phyloP scores from a whole-genome alignment of 2,797 vertebrate genomes.

The Pseudomugil gertrudae region DNA sequence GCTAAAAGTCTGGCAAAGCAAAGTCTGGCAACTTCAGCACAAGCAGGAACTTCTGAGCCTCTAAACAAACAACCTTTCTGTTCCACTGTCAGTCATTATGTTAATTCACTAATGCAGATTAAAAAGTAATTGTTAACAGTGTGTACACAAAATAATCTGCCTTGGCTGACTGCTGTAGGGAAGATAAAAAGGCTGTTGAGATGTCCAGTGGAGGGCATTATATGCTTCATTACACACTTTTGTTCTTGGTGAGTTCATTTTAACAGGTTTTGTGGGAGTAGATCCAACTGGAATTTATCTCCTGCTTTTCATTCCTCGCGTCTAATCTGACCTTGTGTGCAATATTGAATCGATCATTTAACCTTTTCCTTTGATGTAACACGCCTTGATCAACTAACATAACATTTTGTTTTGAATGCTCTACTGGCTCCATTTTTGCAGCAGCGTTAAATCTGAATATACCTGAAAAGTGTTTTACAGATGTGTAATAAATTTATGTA shows the following conservation, averaged over 20 bases:
- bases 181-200: conserved; percentile 75
- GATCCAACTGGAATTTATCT: conserved; percentile 59
- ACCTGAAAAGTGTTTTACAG: neutral
- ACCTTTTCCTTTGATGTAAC: conserved; percentile 29
- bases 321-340: conserved; percentile 40
- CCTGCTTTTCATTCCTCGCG: conserved; percentile 38
- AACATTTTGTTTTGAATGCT: conserved; percentile 7
- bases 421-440: conserved; percentile 3
- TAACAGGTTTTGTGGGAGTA: conserved; percentile 49
- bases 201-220: conserved; percentile 77
- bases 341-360: conserved; percentile 49
- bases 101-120: conserved; percentile 84
- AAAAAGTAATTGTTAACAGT: conserved; percentile 83
- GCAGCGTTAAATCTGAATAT: neutral
- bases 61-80: conserved; percentile 81
- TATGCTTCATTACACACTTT: conserved; percentile 76
- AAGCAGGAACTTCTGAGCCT: conserved; percentile 74
- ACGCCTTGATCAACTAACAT: conserved; percentile 31
- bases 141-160: conserved; percentile 82
- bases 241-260: conserved; percentile 59
- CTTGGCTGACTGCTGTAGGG: conserved; percentile 72
- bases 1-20: conserved; percentile 41
- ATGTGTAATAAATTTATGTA: neutral
- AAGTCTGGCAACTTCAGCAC: conserved; percentile 51
- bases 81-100: conserved; percentile 83